These are phyloP conservation scores for Coregonus ussuriensis DNA, from an alignment of 2,797 vertebrate species.

Conservation along the genomic window DNA sequence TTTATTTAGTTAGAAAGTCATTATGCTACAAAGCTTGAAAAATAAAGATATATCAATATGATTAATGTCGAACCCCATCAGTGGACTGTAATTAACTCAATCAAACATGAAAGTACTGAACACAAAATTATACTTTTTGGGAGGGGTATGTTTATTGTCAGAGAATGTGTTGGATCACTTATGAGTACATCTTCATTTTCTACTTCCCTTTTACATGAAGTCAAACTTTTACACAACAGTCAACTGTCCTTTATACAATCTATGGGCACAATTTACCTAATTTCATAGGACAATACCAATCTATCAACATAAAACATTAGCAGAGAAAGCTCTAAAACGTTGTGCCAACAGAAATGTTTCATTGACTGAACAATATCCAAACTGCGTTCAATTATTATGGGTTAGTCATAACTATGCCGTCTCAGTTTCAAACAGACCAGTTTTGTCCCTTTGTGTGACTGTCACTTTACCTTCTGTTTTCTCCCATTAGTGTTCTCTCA, in stretches of 20 bases:
- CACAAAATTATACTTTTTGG: slow-evolving; percentile 27
- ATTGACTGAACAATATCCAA: slow-evolving; percentile 28
- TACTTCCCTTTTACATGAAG: neutral
- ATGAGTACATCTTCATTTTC: slow-evolving; percentile 35
- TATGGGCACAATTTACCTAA: slow-evolving; percentile 43
- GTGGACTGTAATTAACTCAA: slow-evolving; percentile 43
- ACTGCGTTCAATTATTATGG: slow-evolving; percentile 57
- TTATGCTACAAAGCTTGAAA: slow-evolving; percentile 53
- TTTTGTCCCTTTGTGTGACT: slow-evolving; percentile 63
- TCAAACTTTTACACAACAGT: neutral
- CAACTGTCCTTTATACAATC: neutral
- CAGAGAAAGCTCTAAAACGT: slow-evolving; percentile 25
- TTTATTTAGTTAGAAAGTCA: slow-evolving; percentile 51
- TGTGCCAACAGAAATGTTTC: slow-evolving; percentile 27
- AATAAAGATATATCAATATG: slow-evolving; percentile 56
- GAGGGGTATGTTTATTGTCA: slow-evolving; percentile 35
- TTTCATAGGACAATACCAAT: slow-evolving; percentile 23
- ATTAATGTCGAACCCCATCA: slow-evolving; percentile 35
- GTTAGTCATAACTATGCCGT: slow-evolving; percentile 56
- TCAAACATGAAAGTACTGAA: slow-evolving; percentile 46
- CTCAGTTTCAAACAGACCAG: slow-evolving; percentile 62
- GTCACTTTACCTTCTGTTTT: slow-evolving; percentile 64
- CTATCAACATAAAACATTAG: slow-evolving; percentile 61
- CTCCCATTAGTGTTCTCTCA: slow-evolving; percentile 54
- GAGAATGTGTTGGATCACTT: slow-evolving; percentile 30